Percentiles rank a stretch among this genome's conserved stretches.
phyloP scores from a whole-genome alignment of 2,113 vertebrate species.

The Cacatua alba region DNA sequence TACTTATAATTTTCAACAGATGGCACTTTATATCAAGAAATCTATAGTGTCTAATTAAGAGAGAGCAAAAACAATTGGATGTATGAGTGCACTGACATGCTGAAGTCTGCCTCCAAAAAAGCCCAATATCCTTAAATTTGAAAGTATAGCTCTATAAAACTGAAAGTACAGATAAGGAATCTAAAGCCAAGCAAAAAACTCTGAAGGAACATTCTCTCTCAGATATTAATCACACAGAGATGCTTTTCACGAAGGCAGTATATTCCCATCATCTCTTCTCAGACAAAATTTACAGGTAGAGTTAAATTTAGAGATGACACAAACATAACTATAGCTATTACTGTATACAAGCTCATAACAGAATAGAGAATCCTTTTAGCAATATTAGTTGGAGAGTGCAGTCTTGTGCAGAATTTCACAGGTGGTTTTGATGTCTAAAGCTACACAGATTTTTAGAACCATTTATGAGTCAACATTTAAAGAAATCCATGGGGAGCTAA shows the following conservation, averaged over 20 bases:
- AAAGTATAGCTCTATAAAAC: neutral
- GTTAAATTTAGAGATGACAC: neutral
- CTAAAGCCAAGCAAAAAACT: neutral
- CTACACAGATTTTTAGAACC: neutral
- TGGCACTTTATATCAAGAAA: conserved; percentile 38
- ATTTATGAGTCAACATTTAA: neutral
- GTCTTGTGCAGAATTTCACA: neutral
- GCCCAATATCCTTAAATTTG: neutral
- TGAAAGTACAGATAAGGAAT: neutral
- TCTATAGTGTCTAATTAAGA: neutral
- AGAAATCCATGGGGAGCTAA: neutral
- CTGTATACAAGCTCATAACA: neutral
- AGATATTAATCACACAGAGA: neutral
- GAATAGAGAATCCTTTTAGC: neutral
- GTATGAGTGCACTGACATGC: neutral
- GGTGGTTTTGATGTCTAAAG: neutral
- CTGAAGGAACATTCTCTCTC: neutral
- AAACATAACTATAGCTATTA: neutral
- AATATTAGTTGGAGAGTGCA: neutral
- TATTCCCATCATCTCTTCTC: neutral
- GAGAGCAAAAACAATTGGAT: neutral
- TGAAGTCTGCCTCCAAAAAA: neutral
- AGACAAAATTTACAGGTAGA: neutral
- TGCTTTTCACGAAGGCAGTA: neutral
- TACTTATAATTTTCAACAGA: conserved; percentile 27